These are phyloP conservation scores for Rattus norvegicus DNA, from an alignment of 2,113 vertebrate species.

Conservation along the genomic window DNA sequence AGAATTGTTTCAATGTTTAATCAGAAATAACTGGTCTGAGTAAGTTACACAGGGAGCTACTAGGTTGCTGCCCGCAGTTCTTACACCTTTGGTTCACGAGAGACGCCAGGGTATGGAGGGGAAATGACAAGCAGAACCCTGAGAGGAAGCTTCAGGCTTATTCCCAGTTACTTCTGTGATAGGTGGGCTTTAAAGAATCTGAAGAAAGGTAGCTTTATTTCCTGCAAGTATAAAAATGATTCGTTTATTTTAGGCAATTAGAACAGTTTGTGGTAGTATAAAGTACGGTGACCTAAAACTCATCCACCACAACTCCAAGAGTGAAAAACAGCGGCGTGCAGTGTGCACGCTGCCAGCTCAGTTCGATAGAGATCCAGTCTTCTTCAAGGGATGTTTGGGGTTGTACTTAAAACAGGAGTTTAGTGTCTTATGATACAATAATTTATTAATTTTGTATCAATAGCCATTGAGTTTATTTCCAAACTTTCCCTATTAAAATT, in stretches of 20 bases:
- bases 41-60: neutral
- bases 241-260: slow-evolving; percentile 17
- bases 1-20: slow-evolving; percentile 43
- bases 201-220: neutral
- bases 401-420: neutral
- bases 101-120: neutral
- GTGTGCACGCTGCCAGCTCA: neutral
- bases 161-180: neutral
- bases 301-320: neutral
- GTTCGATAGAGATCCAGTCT: neutral
- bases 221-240: slow-evolving; percentile 2
- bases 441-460: slow-evolving; percentile 15
- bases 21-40: slow-evolving; percentile 7
- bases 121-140: neutral
- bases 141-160: neutral
- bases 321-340: neutral
- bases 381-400: neutral
- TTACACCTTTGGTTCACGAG: neutral
- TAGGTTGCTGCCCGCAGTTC: neutral
- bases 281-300: slow-evolving; percentile 27
- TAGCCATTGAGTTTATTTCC: neutral
- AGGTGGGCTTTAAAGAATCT: neutral
- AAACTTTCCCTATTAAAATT: neutral
- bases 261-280: neutral
- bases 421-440: neutral